These are phyloP conservation scores for Scylla paramamosain DNA, from an alignment of 1,140 invertebrate species.

Conservation along the genomic window DNA sequence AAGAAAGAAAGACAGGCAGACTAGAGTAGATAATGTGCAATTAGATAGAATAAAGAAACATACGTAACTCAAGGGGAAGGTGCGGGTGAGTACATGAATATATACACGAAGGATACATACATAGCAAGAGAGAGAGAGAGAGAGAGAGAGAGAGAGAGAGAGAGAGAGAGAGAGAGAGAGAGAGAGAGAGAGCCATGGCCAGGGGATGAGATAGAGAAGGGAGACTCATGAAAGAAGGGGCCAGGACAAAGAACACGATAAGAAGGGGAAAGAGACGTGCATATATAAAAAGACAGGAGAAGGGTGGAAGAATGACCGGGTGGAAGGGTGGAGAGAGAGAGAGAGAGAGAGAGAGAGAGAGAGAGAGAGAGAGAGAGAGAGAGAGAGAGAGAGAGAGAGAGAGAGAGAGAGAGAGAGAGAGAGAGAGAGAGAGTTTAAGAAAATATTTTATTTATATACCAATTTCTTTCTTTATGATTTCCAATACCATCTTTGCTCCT, in stretches of 20 bases:
- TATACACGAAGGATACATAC: too few species aligned
- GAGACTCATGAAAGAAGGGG: conserved; percentile 12
- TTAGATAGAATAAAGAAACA: too few species aligned
- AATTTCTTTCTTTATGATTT: too few species aligned
- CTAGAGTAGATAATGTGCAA: too few species aligned
- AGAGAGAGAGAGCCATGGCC: neutral
- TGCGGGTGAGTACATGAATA: too few species aligned
- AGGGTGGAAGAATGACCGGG: conserved; percentile 18
- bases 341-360: conserved; percentile 2
- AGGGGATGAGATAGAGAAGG: neutral
- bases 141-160: too few species aligned
- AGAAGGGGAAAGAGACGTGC: conserved; percentile 18
- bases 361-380: neutral
- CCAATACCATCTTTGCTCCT: too few species aligned
- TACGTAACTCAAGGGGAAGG: too few species aligned
- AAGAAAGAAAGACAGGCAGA: neutral
- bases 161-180: neutral
- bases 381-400: neutral
- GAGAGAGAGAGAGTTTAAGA: neutral
- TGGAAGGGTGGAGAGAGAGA: conserved; percentile 2
- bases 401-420: neutral
- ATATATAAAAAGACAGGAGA: conserved; percentile 13
- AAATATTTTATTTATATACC: neutral
- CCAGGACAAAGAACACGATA: conserved; percentile 11
- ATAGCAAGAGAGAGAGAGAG: too few species aligned